Conservation (phyloP, 2,888 invertebrate genomes). For the Drosophila pseudotalamancana region DNA sequence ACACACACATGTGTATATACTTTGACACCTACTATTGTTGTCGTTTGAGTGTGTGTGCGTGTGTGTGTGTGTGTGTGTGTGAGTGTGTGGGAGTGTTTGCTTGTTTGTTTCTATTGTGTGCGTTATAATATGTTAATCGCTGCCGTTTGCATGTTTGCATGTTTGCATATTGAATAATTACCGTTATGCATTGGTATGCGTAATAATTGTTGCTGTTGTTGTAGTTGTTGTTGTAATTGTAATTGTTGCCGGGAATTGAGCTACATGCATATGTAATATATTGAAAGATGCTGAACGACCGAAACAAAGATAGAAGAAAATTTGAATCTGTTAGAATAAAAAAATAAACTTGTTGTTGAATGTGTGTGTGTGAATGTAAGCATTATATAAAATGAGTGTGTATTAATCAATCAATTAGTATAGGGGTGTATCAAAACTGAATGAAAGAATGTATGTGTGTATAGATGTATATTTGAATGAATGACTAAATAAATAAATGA, state of each 20-base stretch:
- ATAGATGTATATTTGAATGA: background rate
- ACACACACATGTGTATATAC: slow-evolving; percentile 15
- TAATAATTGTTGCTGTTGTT: slow-evolving; percentile 10
- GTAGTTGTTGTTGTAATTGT: slow-evolving; percentile 5
- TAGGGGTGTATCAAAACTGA: background rate
- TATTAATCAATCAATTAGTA: too few species aligned
- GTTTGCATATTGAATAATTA: slow-evolving; percentile 77
- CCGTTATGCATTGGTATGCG: slow-evolving; percentile 56
- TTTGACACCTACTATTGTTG: slow-evolving; percentile 62
- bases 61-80: slow-evolving; percentile 14
- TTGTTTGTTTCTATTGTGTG: slow-evolving; percentile 60
- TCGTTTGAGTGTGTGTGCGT: slow-evolving; percentile 21
- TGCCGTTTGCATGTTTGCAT: slow-evolving; percentile 76
- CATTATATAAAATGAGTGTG: too few species aligned
- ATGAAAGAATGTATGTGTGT: background rate
- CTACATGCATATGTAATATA: slow-evolving; percentile 8
- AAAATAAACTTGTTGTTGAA: background rate
- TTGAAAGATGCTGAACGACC: background rate
- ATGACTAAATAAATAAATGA: background rate
- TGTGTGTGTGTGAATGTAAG: background rate
- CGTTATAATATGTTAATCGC: slow-evolving; percentile 78
- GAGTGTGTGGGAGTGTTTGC: slow-evolving; percentile 15
- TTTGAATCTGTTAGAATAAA: background rate
- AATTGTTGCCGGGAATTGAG: slow-evolving; percentile 18
- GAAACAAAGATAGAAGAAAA: background rate